Base-by-base conservation (phyloP, 2,797 vertebrate genomes). In the Enteromius anoplus region DNA sequence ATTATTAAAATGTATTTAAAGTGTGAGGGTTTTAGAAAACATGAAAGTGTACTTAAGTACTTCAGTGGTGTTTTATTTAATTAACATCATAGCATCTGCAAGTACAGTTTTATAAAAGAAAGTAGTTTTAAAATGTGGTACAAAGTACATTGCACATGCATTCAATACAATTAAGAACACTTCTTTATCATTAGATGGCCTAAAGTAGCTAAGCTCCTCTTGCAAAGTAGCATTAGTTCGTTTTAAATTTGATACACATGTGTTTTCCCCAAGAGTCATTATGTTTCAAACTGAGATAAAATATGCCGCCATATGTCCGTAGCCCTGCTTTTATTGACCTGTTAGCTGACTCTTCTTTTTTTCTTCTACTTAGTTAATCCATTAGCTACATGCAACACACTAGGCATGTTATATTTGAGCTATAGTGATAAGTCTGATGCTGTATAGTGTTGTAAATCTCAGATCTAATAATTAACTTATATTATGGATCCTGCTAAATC, bases 401-500 rank as follows among this genome's bases (percentile, higher is more conserved):
- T 75, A 58, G 21, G 32, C 21, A 60, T 64, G 3, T 26, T 40
- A 42, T 40, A 34, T 32, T 73, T 70, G 19, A 73, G 76, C 45
- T 29, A 49, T 73, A 29, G 29, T 51, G 68, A 47, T 40, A 29
- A 19, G 23, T 45, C 75, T 12, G 40, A 60, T 70, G 34, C 42
- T 73, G n/a, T 68, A 64, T 64, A 40, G 66, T 79, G 60, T 45
- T 77, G 1, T 29, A 80, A 21, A 21, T 53, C 71, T 72, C 71
- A 23, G n/a, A 78, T 77, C 73, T 55, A 60, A 70, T 81, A 53
- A 87, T 87, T 82, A 45, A 77, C 65, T 42, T 53, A 51, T 58
- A 47, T 55, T 42, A 19, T 75, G 71, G 65, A 85, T 81, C 81
- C 62, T 85, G 76, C 81, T 81, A 81, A 86, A 68, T 73, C 72